Evolutionary conservation across 2,797 vertebrate genomes (phyloP).

Genomic region (Phalanger gymnotis): DNA sequence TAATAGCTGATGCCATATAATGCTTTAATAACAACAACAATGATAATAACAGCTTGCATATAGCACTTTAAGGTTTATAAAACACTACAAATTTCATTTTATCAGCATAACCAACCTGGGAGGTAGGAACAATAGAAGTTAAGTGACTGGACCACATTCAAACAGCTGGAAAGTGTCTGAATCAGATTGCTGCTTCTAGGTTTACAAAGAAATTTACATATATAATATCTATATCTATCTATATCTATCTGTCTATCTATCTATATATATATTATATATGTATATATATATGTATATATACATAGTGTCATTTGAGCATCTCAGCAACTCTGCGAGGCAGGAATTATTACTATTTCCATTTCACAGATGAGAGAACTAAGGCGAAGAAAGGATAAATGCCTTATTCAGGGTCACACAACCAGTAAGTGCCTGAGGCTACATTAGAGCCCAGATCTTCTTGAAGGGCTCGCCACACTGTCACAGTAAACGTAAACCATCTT

Average conservation of each 20-base stretch:
- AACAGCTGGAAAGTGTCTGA: background rate
- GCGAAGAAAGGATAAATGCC: background rate
- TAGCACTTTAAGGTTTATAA: background rate
- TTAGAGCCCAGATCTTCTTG: background rate
- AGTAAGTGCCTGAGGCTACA: background rate
- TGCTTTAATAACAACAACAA: background rate
- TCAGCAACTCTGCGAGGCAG: background rate
- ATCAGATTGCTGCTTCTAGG: background rate
- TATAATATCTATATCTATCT: too few relatives aligned
- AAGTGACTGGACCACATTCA: background rate
- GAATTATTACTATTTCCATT: background rate
- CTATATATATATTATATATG: too few relatives aligned
- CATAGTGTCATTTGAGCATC: background rate
- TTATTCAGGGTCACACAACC: background rate
- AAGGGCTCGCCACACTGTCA: background rate
- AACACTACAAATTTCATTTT: background rate
- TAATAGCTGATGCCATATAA: background rate
- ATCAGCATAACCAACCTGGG: background rate
- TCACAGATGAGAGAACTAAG: background rate
- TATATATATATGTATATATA: too few relatives aligned
- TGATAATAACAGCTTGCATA: background rate
- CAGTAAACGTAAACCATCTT: background rate
- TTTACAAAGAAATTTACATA: background rate
- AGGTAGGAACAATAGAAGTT: background rate
- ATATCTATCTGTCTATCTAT: too few relatives aligned